Base-by-base conservation (phyloP, 2,797 vertebrate genomes). In the Carduelis carduelis region DNA sequence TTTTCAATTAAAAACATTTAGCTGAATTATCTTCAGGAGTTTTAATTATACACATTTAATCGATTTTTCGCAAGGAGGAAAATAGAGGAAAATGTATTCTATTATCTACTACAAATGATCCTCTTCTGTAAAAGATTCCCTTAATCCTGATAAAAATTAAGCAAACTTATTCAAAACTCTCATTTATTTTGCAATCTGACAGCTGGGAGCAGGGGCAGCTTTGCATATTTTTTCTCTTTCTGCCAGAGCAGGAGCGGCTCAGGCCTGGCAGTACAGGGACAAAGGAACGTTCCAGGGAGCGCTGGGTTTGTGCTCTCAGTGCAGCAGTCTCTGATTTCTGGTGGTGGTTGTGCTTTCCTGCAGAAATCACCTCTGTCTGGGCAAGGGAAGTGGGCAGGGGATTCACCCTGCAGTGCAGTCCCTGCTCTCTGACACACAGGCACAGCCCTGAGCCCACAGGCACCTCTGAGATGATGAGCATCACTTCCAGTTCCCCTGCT, bases 121-220 rank as follows among this genome's bases (percentile, higher is more conserved):
- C 41, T 70, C 10, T 64, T 71, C 44, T 83, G 4, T 53, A 47
- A 86, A 32, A 5, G 17, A 89, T 79, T 94, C 70, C 64, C 78
- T 77, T 87, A 94, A 71, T 79, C 61, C 60, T 74, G 92, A 57
- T 83, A 92, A 84, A 59, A 90, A 82, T 85, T 77, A 83, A 79
- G 68, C 89, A 89, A 94, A 95, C 71, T 80, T 87, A 90, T 15
- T 95, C 68, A 84, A 50, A 92, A 70, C 78, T 89, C 66, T 47
- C 37, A 27, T 68, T 93, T 83, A 39, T 77, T 95, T 90, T 77
- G 71, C 68, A 80, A 2, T 80, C 71, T 83, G 68, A 32, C 32
- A 80, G 91, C 91, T 83, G 78, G 78, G 78, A 80, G 21, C 50
- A 35, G 56, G 41, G 57, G 18, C 64, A 80, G 80, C 83, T 94